phyloP scores from a whole-genome alignment of 2,113 vertebrate species.

The Aythya baeri region DNA sequence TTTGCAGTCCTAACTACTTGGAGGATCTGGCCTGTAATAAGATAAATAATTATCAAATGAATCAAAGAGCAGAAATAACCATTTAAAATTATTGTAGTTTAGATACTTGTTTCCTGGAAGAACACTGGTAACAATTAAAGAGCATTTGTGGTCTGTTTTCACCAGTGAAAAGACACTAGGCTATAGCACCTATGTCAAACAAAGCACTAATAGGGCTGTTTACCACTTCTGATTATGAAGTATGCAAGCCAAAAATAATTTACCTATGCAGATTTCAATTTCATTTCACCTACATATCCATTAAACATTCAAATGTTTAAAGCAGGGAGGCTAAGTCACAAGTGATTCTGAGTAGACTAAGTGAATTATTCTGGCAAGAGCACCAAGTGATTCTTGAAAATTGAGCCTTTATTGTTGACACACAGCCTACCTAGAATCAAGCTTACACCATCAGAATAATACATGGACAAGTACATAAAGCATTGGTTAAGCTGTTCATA shows the following conservation, averaged over 20 bases:
- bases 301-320: not conserved
- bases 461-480: not conserved
- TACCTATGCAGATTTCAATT: not conserved
- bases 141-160: not conserved
- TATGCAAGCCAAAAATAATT: not conserved
- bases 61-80: not conserved
- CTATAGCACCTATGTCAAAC: not conserved
- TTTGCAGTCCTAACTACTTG: constrained; percentile 94
- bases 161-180: not conserved
- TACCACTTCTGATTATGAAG: not conserved
- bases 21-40: constrained; percentile 89
- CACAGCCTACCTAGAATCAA: not conserved
- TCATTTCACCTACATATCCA: not conserved
- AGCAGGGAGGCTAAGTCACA: not conserved
- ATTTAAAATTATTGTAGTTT: not conserved
- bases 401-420: not conserved
- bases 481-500: not conserved
- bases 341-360: not conserved
- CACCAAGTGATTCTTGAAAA: not conserved
- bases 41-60: not conserved
- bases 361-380: not conserved
- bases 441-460: not conserved
- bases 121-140: not conserved
- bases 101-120: not conserved
- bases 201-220: not conserved